Evolutionary conservation across 2,888 invertebrate genomes (phyloP).

Genomic region (Sarcophaga carnaria): DNA sequence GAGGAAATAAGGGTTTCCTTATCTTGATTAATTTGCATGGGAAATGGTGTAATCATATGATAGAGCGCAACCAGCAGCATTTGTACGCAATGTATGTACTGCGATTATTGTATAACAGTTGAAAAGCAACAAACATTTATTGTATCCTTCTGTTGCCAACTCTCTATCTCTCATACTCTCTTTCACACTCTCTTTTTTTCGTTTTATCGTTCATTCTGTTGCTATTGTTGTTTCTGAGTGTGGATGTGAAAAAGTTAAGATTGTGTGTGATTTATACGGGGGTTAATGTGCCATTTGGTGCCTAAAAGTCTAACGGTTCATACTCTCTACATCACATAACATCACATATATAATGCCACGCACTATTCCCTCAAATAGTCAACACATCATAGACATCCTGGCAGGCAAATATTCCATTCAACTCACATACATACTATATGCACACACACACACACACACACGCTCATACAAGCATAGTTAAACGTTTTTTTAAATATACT

Average conservation of each 20-base stretch:
- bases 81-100: not conserved
- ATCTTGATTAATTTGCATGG: not conserved
- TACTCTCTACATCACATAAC: not conserved
- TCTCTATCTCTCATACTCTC: not conserved
- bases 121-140: not conserved
- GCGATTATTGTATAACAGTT: not conserved
- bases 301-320: constrained; percentile 57
- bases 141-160: not conserved
- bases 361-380: constrained; percentile 47
- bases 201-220: not conserved
- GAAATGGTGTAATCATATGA: not conserved
- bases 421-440: not conserved
- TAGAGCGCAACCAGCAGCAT: not conserved
- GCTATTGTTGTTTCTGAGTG: not conserved
- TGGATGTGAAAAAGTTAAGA: constrained; percentile 24
- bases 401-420: not conserved
- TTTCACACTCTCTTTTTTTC: not conserved
- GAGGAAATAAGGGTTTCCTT: no score
- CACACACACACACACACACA: not conserved
- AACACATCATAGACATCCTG: not conserved
- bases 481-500: no score
- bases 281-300: constrained; percentile 62
- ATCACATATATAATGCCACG: constrained; percentile 17
- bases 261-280: constrained; percentile 57
- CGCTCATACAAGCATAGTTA: not conserved